A percentile compares a stretch with the other conserved stretches of the same genome.
These are phyloP conservation scores for Cydia strobilella DNA, from an alignment of 1,140 invertebrate species.

Conservation along the genomic window DNA sequence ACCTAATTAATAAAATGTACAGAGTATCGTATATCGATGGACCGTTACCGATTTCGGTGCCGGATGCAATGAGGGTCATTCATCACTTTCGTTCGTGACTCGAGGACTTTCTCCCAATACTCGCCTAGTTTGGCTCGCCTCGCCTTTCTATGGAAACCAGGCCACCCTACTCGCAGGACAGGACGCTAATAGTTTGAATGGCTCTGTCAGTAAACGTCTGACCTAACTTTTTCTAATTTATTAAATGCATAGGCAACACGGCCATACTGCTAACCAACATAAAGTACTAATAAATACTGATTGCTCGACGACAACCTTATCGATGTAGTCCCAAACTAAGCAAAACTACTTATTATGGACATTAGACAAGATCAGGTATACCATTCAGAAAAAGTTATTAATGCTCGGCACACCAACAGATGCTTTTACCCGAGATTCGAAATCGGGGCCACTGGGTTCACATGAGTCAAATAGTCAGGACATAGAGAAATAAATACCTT, in stretches of 20 bases:
- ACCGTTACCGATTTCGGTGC: neutral
- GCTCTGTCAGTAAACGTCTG: neutral
- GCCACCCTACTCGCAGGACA: conserved; percentile 5
- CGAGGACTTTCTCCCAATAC: conserved; percentile 21
- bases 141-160: conserved; percentile 4
- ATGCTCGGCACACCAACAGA: no score
- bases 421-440: no score
- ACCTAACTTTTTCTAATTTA: neutral
- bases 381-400: no score
- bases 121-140: neutral
- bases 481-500: no score
- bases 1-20: neutral
- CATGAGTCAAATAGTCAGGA: no score
- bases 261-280: neutral
- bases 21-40: no score
- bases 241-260: neutral
- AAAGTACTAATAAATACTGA: no score
- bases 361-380: no score
- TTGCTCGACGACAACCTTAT: no score
- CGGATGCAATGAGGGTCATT: conserved; percentile 25
- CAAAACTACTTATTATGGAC: no score
- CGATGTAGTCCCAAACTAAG: no score
- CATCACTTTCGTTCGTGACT: conserved; percentile 27
- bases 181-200: neutral
- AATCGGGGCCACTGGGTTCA: no score